Conservation (phyloP, 2,797 vertebrate species). For the Holocentrus rufus region DNA sequence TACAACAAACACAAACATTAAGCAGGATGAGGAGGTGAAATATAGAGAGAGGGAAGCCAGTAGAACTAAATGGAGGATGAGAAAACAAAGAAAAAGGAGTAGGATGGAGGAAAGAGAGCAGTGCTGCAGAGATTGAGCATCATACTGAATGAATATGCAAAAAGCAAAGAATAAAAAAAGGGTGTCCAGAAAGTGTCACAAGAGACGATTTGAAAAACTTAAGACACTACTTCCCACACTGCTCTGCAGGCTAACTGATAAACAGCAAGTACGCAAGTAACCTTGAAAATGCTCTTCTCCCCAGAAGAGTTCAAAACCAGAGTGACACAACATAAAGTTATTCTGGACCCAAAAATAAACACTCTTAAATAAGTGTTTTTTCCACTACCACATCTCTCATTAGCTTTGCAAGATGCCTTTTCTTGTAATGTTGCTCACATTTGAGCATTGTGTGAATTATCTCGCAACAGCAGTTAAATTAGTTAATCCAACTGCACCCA, state of each 20-base stretch:
- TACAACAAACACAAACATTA: conserved; percentile 28
- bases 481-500: neutral
- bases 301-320: neutral
- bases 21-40: conserved; percentile 9
- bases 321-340: neutral
- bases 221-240: neutral
- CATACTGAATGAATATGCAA: neutral
- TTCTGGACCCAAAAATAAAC: neutral
- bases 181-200: neutral
- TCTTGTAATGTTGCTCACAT: conserved; percentile 3
- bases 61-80: neutral
- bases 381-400: too few relatives aligned
- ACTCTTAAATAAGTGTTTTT: too few relatives aligned
- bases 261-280: neutral
- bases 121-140: conserved; percentile 11
- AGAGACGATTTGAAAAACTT: conserved; percentile 43
- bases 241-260: too few relatives aligned
- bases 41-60: conserved; percentile 12
- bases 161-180: neutral
- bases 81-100: conserved; percentile 5
- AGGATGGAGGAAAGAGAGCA: conserved; percentile 1
- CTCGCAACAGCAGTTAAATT: conserved; percentile 9
- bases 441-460: conserved; percentile 41
- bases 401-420: conserved; percentile 10
- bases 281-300: neutral